Base-by-base conservation (phyloP, 2,888 invertebrate genomes). In the Netelia virgata region DNA sequence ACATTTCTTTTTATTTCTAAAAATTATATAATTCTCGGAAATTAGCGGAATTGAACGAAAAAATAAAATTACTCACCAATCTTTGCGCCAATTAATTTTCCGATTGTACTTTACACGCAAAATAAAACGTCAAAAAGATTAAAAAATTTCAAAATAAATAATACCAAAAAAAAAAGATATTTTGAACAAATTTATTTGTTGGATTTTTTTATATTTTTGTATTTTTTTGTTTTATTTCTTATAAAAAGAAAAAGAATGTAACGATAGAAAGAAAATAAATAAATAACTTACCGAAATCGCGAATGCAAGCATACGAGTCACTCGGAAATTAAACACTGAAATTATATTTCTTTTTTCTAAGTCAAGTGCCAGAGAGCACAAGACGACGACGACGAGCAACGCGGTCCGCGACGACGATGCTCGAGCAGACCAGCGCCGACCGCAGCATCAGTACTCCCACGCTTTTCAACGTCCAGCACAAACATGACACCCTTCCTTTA, bases 271-370 rank as follows among this genome's bases (percentile, higher is more conserved):
- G 1, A 55, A 41, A 14, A 28, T 18, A 36, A 20, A 43, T n/a
- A 3, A 41, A 84, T 61, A 69, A 81, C 76, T 82, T 83, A 53
- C 63, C 75, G 43, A 82, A 70, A 55, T 75, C 78, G 68, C 85
- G 86, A 84, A 84, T 79, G 87, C 81, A 10, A 14, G 47, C 81
- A 82, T 86, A 87, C 87, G 81, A 87, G 84, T 88, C 90, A 88
- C 86, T 86, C 83, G 87, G 82, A 89, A 90, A 91, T 89, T 89
- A 87, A 86, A 74, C 75, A 76, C 83, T 87, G 88, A 86, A 61
- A 59, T 14, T 50, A 64, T 84, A 83, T 84, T 74, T 74, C 53
- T 74, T 70, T 74, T 68, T 72, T 47, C 55, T 16, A 68, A 74
- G 75, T 75, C 72, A 79, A 78, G 78, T 74, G 74, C 70, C 64